Evolutionary conservation across 1,140 invertebrate genomes (phyloP).

Genomic region (Bombus affinis): DNA sequence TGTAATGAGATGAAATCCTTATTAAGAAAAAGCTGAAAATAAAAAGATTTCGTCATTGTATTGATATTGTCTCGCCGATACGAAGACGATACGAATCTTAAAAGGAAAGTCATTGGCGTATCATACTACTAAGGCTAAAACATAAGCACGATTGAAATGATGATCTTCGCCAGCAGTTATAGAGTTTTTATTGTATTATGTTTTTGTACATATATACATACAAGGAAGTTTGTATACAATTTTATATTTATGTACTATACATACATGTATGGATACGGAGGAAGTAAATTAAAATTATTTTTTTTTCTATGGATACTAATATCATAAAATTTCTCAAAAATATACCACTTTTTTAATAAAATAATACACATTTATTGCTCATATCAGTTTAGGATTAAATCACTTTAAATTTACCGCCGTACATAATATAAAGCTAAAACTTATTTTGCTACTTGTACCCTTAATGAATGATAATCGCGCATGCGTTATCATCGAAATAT

Average conservation of each 20-base stretch:
- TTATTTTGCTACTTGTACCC: not conserved
- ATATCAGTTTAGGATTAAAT: not conserved
- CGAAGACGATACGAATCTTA: not conserved
- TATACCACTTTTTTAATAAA: not conserved
- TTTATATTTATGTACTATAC: too few species aligned
- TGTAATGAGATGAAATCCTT: not conserved
- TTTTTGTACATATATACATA: not conserved
- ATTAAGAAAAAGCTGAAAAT: not conserved
- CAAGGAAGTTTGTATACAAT: too few species aligned
- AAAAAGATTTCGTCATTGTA: not conserved
- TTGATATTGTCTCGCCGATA: not conserved
- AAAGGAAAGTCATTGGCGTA: not conserved
- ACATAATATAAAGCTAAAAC: not conserved
- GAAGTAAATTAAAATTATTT: not conserved
- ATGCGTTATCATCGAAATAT: slow-evolving; percentile 16
- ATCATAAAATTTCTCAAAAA: not conserved
- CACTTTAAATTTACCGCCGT: not conserved
- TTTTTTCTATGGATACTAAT: not conserved
- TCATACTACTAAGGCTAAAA: not conserved
- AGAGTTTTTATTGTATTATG: not conserved
- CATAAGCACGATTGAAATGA: not conserved
- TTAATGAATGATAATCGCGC: slow-evolving; percentile 13
- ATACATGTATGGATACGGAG: too few species aligned
- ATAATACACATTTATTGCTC: not conserved
- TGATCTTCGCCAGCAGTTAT: not conserved